Evolutionary conservation across 2,797 vertebrate genomes (phyloP), one percentile per base, ranked within the genome.

Genomic region (Phyllotis vaccarum): DNA sequence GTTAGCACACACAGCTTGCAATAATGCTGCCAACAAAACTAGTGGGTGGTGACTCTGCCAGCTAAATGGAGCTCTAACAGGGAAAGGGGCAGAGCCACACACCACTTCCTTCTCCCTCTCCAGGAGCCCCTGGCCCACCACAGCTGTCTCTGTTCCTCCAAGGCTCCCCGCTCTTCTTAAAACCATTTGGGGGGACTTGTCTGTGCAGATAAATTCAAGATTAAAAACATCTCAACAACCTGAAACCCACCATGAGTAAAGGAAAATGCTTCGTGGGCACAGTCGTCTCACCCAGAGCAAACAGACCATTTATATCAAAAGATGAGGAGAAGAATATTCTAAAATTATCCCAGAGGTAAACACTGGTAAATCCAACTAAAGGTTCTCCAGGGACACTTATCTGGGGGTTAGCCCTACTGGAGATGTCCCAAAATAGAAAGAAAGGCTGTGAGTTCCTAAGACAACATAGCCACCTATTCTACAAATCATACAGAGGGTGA

Each of bases 11-110:
- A 93, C 82, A 96, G 58, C 85, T 82, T 95, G 24, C 80, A 89
- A 72, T 43, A 78, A 76, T 34, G 27, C 85, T 89, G 96, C 91
- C 97, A 97, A 92, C 96, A 94, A 81, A 97, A 97, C 90, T 78
- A 83, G 94, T 56, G 58, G 89, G 87, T 76, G 95, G 91, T 52
- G 58, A 66, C 49, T 52, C 85, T 90, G 91, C 85, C 94, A 94
- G 85, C 74, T 86, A 83, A 49, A 56, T 34, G 86, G 54, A 75
- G 74, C 72, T 52, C 7, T 34, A 49, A 6, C 5, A 12, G n/a
- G 29, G 89, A 64, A 0, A 40, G 5, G 34, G 46, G 9, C 5
- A 60, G 60, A 68, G 40, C 2, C 0, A 8, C 5, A 9, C 49
- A 22, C 6, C 31, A 13, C 11, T 74, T 43, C 66, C 22, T 12